Evolutionary conservation across 2,888 invertebrate genomes (phyloP).

Genomic region (Anaspis maculata): DNA sequence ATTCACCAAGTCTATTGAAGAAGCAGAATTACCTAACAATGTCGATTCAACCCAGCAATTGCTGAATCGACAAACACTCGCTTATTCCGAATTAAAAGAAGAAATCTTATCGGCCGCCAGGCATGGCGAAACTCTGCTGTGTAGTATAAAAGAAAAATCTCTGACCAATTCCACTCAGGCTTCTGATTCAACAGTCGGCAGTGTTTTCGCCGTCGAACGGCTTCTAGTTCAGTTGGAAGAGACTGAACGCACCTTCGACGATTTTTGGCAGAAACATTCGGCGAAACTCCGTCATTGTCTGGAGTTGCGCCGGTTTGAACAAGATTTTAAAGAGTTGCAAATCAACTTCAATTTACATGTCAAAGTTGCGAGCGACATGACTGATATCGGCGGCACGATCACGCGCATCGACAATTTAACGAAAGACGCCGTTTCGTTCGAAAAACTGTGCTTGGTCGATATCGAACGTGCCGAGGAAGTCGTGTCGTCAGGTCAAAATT

Average conservation of each 20-base stretch:
- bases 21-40: constrained; percentile 91
- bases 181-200: constrained; percentile 60
- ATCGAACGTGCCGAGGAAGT: constrained; percentile 77
- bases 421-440: constrained; percentile 68
- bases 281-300: constrained; percentile 83
- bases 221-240: constrained; percentile 88
- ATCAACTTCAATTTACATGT: constrained; percentile 72
- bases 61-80: constrained; percentile 70
- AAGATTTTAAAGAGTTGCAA: constrained; percentile 87
- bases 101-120: constrained; percentile 80
- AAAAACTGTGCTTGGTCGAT: constrained; percentile 71
- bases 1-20: constrained; percentile 81
- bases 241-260: constrained; percentile 88
- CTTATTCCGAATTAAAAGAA: constrained; percentile 66
- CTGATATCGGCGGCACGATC: constrained; percentile 84
- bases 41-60: constrained; percentile 83
- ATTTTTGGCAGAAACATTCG: constrained; percentile 91
- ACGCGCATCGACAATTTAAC: constrained; percentile 70
- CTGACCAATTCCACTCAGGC: constrained; percentile 41
- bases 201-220: constrained; percentile 88
- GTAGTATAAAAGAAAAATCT: constrained; percentile 56
- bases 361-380: constrained; percentile 74
- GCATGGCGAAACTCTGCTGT: constrained; percentile 81
- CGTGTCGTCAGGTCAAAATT: constrained; percentile 69
- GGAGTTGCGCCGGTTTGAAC: constrained; percentile 86